Evolutionary conservation across 2,797 vertebrate species (phyloP).

Genomic region (Neomorphus geoffroyi): DNA sequence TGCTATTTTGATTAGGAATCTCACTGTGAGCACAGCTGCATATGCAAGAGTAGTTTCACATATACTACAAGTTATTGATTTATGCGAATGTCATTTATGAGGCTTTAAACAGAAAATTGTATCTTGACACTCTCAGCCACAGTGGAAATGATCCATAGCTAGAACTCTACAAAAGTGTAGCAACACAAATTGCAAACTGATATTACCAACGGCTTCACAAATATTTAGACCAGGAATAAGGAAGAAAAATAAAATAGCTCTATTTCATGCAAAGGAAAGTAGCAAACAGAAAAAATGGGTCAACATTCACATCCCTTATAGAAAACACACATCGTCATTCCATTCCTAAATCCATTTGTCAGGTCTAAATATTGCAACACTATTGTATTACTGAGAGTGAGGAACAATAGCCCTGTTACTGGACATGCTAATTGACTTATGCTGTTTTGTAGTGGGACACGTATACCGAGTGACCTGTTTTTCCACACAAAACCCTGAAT

Average conservation of each 20-base stretch:
- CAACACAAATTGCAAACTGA: not conserved
- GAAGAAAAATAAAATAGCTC: not conserved
- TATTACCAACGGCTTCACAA: not conserved
- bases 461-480: accelerated
- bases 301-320: not conserved
- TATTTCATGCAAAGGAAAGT: not conserved
- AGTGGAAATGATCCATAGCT: not conserved
- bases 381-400: not conserved
- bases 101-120: not conserved
- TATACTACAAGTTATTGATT: not conserved
- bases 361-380: not conserved
- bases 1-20: not conserved
- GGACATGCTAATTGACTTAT: accelerated
- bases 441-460: accelerated
- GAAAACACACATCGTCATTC: not conserved
- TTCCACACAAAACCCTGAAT: not conserved
- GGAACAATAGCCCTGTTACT: not conserved
- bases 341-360: not conserved
- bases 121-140: not conserved
- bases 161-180: not conserved
- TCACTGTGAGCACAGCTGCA: not conserved
- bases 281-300: not conserved
- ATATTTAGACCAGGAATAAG: not conserved
- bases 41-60: not conserved
- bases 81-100: not conserved